phyloP scores from a whole-genome alignment of 2,888 invertebrate genomes.

The Caenorhabditis sp. region DNA sequence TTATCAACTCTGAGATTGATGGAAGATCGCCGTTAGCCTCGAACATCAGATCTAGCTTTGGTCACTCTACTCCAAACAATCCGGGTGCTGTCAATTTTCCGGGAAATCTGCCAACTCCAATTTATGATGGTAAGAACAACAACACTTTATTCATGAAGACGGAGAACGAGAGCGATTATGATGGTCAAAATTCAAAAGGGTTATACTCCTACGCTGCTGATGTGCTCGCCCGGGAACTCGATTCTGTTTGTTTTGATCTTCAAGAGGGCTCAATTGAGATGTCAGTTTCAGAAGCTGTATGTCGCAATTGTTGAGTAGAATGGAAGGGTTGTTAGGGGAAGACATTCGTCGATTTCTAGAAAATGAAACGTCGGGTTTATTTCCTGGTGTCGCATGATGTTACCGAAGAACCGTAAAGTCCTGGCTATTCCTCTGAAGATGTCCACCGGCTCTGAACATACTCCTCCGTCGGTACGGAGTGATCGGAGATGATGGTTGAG shows the following conservation, averaged over 20 bases:
- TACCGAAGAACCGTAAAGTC: constrained; percentile 65
- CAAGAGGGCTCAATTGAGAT: constrained; percentile 47
- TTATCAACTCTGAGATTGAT: constrained; percentile 53
- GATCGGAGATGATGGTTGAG: constrained; percentile 61
- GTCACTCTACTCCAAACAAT: constrained; percentile 62
- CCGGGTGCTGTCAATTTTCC: constrained; percentile 18
- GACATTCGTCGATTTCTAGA: constrained; percentile 65
- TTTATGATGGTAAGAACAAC: constrained; percentile 52
- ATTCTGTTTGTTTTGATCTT: constrained; percentile 42
- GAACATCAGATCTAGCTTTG: constrained; percentile 38
- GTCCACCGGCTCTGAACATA: constrained; percentile 54
- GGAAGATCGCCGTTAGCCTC: constrained; percentile 47
- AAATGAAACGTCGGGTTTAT: too few species aligned
- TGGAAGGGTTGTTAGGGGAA: constrained; percentile 68
- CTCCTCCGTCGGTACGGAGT: constrained; percentile 67
- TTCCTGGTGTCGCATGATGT: neutral
- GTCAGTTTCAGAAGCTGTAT: constrained; percentile 68
- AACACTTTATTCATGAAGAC: constrained; percentile 30
- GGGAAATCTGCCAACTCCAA: constrained; percentile 56
- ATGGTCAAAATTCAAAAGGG: constrained; percentile 61
- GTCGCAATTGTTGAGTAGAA: constrained; percentile 68
- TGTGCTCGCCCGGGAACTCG: constrained; percentile 40
- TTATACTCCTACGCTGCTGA: constrained; percentile 68
- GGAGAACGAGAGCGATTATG: constrained; percentile 50
- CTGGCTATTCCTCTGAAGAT: constrained; percentile 60